Evolutionary conservation across 2,888 invertebrate genomes (phyloP).

Genomic region (Xanthorhoe designata): DNA sequence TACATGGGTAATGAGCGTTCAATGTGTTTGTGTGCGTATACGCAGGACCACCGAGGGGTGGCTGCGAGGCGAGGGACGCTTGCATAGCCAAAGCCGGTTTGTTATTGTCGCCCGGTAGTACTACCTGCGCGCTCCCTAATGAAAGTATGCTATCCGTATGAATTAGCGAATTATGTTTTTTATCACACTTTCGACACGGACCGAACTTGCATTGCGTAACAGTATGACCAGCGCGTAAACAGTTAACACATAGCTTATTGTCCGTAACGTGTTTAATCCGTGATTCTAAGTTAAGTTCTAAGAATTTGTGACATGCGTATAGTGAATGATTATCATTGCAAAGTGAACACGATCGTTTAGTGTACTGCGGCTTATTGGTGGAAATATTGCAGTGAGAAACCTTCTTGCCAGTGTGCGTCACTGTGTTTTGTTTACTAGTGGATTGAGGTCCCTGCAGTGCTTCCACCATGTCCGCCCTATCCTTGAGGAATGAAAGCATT

Average conservation of each 20-base stretch:
- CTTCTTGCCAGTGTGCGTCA: neutral
- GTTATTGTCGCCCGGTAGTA: too few relatives aligned
- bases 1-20: neutral
- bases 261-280: neutral
- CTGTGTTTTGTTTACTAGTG: neutral
- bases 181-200: neutral
- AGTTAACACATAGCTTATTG: neutral
- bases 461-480: neutral
- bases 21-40: neutral
- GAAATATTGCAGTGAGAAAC: neutral
- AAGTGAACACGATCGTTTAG: neutral
- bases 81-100: too few relatives aligned
- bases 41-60: neutral
- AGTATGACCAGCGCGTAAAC: neutral
- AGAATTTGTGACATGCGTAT: neutral
- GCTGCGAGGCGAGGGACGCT: too few relatives aligned
- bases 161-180: neutral
- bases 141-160: neutral
- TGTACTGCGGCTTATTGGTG: neutral
- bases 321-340: neutral
- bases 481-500: neutral
- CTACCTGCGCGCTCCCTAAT: neutral
- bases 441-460: neutral
- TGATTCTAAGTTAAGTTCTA: neutral
- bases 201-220: neutral